Conservation (phyloP, 1,140 invertebrate species). For the Parasteatoda tepidariorum region DNA sequence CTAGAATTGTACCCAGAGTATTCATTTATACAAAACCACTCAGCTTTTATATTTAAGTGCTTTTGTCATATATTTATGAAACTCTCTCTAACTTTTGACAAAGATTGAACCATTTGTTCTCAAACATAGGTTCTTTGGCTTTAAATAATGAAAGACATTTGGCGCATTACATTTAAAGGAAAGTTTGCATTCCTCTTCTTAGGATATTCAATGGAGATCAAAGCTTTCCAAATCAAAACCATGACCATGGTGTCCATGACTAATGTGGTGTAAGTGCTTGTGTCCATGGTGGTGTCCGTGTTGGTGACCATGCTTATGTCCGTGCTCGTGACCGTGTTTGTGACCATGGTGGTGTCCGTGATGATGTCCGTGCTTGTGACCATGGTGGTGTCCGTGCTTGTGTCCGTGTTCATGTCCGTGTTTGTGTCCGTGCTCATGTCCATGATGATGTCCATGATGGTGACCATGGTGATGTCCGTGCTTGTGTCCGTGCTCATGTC, state of each 20-base stretch:
- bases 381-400: constrained; percentile 30
- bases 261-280: constrained; percentile 26
- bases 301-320: constrained; percentile 28
- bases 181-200: not conserved
- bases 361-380: constrained; percentile 32
- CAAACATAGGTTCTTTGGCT: not conserved
- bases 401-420: constrained; percentile 37
- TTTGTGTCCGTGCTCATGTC: constrained; percentile 25
- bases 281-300: constrained; percentile 33
- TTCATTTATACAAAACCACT: too few relatives aligned
- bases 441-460: constrained; percentile 22
- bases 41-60: too few relatives aligned
- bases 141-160: not conserved
- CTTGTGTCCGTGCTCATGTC: constrained; percentile 24
- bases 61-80: too few relatives aligned
- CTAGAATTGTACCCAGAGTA: too few relatives aligned
- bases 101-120: not conserved
- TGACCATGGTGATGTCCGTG: constrained; percentile 31
- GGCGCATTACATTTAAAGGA: not conserved
- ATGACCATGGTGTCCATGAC: constrained; percentile 25
- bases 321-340: constrained; percentile 23
- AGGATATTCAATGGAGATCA: constrained; percentile 17
- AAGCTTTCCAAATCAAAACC: constrained; percentile 20
- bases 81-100: too few relatives aligned
- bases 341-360: constrained; percentile 30